Conservation (phyloP, 2,113 vertebrate genomes). For the Gavialis gangeticus region DNA sequence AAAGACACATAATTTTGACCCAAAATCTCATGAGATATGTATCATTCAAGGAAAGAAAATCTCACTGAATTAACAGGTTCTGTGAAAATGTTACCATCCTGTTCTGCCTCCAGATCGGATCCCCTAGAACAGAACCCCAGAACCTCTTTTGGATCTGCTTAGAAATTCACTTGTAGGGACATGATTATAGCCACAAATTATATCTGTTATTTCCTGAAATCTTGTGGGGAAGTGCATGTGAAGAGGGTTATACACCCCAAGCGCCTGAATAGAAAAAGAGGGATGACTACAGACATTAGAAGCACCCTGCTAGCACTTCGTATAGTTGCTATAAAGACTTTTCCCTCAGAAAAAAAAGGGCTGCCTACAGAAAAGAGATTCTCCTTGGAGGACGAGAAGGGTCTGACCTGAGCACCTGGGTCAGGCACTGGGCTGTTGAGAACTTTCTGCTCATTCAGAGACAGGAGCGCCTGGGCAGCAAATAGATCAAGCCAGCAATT, state of each 20-base stretch:
- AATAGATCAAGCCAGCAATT: not conserved
- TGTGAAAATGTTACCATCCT: not conserved
- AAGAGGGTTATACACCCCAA: not conserved
- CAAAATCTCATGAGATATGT: not conserved
- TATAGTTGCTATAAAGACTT: not conserved
- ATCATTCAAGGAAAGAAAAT: not conserved
- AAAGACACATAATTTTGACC: not conserved
- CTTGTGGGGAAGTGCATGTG: not conserved
- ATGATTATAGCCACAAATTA: not conserved
- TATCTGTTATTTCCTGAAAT: not conserved
- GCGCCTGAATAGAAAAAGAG: not conserved
- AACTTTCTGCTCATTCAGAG: not conserved
- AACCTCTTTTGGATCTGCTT: not conserved
- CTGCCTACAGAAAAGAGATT: not conserved
- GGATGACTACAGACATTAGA: not conserved
- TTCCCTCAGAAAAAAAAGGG: not conserved
- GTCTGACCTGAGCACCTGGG: not conserved
- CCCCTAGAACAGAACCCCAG: not conserved
- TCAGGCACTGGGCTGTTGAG: not conserved
- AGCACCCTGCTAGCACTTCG: not conserved
- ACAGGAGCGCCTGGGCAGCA: not conserved
- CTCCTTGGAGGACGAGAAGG: not conserved
- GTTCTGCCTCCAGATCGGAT: not conserved
- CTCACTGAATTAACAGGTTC: not conserved
- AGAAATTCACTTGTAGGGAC: not conserved